These are phyloP conservation scores for Nixonia krombeini DNA, from an alignment of 1,140 invertebrate genomes.

Conservation along the genomic window DNA sequence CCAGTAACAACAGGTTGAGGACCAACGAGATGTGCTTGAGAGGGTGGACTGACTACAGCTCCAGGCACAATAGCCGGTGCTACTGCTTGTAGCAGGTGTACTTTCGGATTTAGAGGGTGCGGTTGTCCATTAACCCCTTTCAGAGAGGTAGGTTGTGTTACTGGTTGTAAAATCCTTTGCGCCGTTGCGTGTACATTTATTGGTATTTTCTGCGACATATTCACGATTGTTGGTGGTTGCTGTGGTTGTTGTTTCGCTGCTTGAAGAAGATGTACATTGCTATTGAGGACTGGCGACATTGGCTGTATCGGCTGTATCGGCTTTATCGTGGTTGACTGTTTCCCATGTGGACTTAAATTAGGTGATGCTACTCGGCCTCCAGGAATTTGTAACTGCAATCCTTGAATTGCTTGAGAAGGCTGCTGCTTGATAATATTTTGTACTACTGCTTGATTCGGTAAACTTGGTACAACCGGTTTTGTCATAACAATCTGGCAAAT, in stretches of 20 bases:
- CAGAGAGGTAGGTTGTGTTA: conserved; percentile 53
- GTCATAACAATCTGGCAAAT: conserved; percentile 43
- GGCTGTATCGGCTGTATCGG: conserved; percentile 53
- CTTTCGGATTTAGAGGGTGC: conserved; percentile 69
- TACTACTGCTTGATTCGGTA: conserved; percentile 53
- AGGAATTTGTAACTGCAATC: conserved; percentile 61
- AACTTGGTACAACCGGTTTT: conserved; percentile 46
- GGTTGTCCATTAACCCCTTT: conserved; percentile 65
- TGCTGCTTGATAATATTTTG: conserved; percentile 64
- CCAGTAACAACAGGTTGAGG: conserved; percentile 53
- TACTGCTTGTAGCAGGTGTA: conserved; percentile 69
- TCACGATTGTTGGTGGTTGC: conserved; percentile 59
- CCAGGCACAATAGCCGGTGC: conserved; percentile 70
- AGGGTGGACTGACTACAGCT: conserved; percentile 73
- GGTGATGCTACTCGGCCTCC: conserved; percentile 58
- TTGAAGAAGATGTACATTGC: conserved; percentile 61
- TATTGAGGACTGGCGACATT: conserved; percentile 67
- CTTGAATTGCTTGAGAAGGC: conserved; percentile 56
- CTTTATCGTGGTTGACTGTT: conserved; percentile 45
- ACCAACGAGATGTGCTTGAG: conserved; percentile 67
- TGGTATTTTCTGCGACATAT: conserved; percentile 57
- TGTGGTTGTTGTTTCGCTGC: conserved; percentile 57
- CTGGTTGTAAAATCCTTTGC: conserved; percentile 62
- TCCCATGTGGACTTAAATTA: conserved; percentile 58
- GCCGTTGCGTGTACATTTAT: conserved; percentile 54